Evolutionary conservation across 2,888 invertebrate genomes (phyloP).

Genomic region (Opisthograptis luteolata): DNA sequence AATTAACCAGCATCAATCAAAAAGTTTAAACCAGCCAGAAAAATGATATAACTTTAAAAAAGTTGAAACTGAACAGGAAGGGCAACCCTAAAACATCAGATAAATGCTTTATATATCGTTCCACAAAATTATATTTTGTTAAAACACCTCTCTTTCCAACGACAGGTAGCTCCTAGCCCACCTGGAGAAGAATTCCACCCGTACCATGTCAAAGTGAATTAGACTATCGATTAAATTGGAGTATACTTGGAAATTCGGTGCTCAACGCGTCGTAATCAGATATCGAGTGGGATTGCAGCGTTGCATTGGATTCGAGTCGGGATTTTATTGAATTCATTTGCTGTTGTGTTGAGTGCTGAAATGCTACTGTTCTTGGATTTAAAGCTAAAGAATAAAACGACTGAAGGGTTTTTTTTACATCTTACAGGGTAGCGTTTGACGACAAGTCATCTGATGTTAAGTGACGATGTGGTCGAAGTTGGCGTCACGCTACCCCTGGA

Average conservation of each 20-base stretch:
- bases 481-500: no score
- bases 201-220: conserved; percentile 27
- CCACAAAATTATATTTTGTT: background rate
- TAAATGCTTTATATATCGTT: no score
- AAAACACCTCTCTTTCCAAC: background rate
- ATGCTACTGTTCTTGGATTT: background rate
- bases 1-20: no score
- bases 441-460: no score
- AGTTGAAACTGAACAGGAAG: no score
- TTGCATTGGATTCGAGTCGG: conserved; percentile 2
- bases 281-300: conserved; percentile 6
- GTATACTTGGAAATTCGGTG: conserved; percentile 7
- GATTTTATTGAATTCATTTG: conserved; percentile 3
- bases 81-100: no score
- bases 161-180: background rate
- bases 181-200: background rate
- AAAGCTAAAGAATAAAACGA: no score
- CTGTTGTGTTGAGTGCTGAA: background rate
- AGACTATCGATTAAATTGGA: conserved; percentile 20
- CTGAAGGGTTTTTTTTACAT: no score
- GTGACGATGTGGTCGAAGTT: no score
- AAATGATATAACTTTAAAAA: no score
- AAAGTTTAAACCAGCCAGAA: no score
- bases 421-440: no score
- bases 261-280: conserved; percentile 9